phyloP scores from a whole-genome alignment of 2,888 invertebrate genomes.

The Eupithecia exiguata region DNA sequence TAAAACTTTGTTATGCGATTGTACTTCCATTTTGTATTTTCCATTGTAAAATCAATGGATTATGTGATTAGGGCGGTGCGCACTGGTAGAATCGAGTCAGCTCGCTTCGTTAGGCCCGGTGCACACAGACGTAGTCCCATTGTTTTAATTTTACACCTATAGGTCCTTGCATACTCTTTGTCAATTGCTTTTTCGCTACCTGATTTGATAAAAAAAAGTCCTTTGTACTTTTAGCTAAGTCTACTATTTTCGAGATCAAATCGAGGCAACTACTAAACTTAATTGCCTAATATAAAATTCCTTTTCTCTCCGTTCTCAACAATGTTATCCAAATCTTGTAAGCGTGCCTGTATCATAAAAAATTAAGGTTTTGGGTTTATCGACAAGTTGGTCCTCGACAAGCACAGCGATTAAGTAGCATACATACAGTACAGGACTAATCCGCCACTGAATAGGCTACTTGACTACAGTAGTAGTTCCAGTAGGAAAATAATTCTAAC shows the following conservation, averaged over 20 bases:
- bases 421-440: no score
- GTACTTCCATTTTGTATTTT: constrained; percentile 28
- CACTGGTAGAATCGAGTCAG: constrained; percentile 57
- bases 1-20: constrained; percentile 17
- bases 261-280: neutral
- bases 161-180: neutral
- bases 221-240: neutral
- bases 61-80: constrained; percentile 52
- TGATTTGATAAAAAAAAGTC: neutral
- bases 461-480: no score
- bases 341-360: no score
- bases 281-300: neutral
- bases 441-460: no score
- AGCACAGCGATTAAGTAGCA: no score
- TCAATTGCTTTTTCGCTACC: neutral
- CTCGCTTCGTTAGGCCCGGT: constrained; percentile 62
- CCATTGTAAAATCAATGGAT: constrained; percentile 51
- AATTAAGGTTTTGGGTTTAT: no score
- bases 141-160: constrained; percentile 13
- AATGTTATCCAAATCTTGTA: neutral
- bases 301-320: neutral
- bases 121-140: constrained; percentile 48
- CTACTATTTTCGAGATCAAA: neutral
- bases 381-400: no score
- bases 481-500: no score